phyloP scores from a whole-genome alignment of 92 coral and sea anemone species.

The Porites lobata region DNA sequence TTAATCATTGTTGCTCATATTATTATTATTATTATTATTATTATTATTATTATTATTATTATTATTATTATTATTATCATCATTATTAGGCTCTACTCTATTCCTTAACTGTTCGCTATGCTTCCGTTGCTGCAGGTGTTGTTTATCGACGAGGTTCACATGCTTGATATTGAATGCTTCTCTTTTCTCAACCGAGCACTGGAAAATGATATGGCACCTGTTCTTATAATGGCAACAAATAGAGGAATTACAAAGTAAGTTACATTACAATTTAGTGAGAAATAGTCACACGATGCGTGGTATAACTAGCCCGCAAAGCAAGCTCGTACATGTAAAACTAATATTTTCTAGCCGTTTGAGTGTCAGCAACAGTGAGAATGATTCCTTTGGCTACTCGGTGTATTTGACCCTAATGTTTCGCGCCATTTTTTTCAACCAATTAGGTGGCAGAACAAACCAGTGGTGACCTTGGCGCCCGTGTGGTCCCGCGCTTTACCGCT shows the following conservation, averaged over 20 bases:
- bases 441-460: too few relatives aligned
- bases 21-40: background rate
- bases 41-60: too few relatives aligned
- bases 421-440: too few relatives aligned
- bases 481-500: too few relatives aligned
- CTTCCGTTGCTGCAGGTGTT: constrained; percentile 71
- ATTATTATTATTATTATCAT: too few relatives aligned
- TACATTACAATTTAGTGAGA: background rate
- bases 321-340: too few relatives aligned
- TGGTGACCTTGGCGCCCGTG: too few relatives aligned
- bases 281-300: background rate
- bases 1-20: too few relatives aligned
- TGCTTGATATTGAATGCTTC: constrained; percentile 98
- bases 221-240: constrained; percentile 98
- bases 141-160: constrained; percentile 98
- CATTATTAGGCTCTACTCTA: background rate
- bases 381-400: too few relatives aligned
- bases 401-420: too few relatives aligned
- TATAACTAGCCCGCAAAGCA: background rate
- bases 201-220: constrained; percentile 99
- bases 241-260: constrained; percentile 98
- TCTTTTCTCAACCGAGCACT: constrained; percentile 98
- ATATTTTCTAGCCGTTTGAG: too few relatives aligned
- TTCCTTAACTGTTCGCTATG: background rate
- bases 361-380: too few relatives aligned